Conservation (phyloP, 35 echinoderm and acorn worm species). For the Apostichopus japonicus region DNA sequence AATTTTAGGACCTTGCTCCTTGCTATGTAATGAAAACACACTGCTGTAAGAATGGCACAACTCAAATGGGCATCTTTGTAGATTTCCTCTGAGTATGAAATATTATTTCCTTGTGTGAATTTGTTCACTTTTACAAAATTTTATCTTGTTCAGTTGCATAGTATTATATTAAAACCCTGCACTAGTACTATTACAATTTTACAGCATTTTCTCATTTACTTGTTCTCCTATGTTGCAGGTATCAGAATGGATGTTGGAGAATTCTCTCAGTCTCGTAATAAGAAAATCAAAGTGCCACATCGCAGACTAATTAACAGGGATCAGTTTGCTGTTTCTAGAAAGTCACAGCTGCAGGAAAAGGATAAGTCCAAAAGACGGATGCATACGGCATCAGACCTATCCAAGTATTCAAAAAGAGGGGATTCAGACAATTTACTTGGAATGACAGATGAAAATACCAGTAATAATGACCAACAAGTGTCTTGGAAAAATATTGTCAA, state of each 20-base stretch:
- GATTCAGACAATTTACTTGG: background rate
- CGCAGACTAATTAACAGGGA: background rate
- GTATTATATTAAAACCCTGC: too few relatives aligned
- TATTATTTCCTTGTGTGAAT: too few relatives aligned
- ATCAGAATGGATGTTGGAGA: slow-evolving; percentile 6
- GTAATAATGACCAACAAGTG: background rate
- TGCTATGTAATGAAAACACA: too few relatives aligned
- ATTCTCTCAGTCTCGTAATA: background rate
- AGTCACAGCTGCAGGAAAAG: background rate
- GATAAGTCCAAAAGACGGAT: background rate
- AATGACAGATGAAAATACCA: background rate
- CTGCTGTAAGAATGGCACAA: too few relatives aligned
- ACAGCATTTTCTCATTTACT: background rate
- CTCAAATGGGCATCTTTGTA: too few relatives aligned
- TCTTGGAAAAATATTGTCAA: slow-evolving; percentile 39
- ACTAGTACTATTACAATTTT: too few relatives aligned
- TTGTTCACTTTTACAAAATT: too few relatives aligned
- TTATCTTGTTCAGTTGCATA: too few relatives aligned
- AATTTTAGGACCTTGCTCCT: too few relatives aligned
- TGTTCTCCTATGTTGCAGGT: background rate
- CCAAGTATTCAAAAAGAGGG: background rate
- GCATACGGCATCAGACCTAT: background rate
- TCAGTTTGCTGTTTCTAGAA: background rate
- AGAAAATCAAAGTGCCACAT: background rate
- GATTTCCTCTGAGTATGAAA: too few relatives aligned